Evolutionary conservation across 2,113 vertebrate genomes (phyloP).

Genomic region (Marmota flaviventris): DNA sequence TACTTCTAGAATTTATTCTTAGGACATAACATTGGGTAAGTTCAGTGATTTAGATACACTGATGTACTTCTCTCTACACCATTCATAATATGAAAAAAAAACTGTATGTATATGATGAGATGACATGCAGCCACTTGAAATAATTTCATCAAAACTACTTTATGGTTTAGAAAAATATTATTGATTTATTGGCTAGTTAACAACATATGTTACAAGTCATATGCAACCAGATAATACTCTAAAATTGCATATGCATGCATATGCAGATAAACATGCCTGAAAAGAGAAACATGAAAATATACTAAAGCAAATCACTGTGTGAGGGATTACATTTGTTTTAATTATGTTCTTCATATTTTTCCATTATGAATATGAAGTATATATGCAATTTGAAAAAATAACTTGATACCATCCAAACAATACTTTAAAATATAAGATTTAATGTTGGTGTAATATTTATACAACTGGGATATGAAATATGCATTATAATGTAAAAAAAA

Average conservation of each 20-base stretch:
- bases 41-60: background rate
- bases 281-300: conserved; percentile 29
- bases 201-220: background rate
- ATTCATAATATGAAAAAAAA: background rate
- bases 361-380: background rate
- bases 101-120: background rate
- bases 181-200: conserved; percentile 8
- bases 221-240: background rate
- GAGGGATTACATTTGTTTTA: background rate
- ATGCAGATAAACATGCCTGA: background rate
- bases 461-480: background rate
- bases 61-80: background rate
- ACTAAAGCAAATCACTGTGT: background rate
- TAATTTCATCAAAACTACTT: conserved; percentile 6
- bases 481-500: background rate
- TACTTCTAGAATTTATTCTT: background rate
- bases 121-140: background rate
- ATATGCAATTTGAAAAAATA: background rate
- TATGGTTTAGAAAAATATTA: background rate
- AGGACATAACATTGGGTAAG: background rate
- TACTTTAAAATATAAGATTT: conserved; percentile 39
- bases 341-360: conserved; percentile 19
- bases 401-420: background rate
- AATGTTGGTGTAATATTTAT: background rate
- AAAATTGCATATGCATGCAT: background rate